Base-by-base conservation (phyloP, 2,797 vertebrate genomes). In the Ambastaia sidthimunki region DNA sequence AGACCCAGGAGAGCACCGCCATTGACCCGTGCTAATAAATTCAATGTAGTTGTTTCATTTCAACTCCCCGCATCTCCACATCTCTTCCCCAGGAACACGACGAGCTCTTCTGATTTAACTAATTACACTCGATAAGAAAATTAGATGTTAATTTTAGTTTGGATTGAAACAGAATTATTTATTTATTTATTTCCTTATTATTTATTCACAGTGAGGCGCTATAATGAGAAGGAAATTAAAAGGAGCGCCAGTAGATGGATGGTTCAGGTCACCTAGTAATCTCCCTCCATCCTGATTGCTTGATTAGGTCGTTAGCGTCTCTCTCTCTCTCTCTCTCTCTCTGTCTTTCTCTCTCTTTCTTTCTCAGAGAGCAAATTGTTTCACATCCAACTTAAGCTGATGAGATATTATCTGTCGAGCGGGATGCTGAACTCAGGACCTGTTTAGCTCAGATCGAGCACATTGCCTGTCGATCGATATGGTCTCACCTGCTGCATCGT, bases 241-340 rank as follows among this genome's bases (percentile, higher is more conserved):
- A 96, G 94, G 94, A 94, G 86, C 88, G 83, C 89, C 88, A 92
- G 95, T 96, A 98, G 96, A 98, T 98, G 96, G 97, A 97, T 97
- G 95, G 95, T 92, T 92, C 89, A 88, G 97, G 97, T 98, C 97
- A 97, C 94, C 92, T 93, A 28, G 96, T 96, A 98, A 97, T 98
- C 96, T 98, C 92, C 96, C 94, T 94, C 91, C 93, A 90, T 94
- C 95, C 95, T 96, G 96, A 97, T 96, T 95, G 96, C 95, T 94
- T 99, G 96, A 99, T 98, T 98, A 98, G 98, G 97, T 98, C 96
- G 97, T 99, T 99, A 99, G 96, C 91, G 95, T 94, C 95, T 92
- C 94, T 94, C 68, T 63, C 76, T 52, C 47, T 70, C 76, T 16
- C 28, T 10, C 10, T 34, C 47, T 15, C 47, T 25, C 44, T 48